Conservation (phyloP, 1,140 invertebrate genomes). For the Chelonus insularis region DNA sequence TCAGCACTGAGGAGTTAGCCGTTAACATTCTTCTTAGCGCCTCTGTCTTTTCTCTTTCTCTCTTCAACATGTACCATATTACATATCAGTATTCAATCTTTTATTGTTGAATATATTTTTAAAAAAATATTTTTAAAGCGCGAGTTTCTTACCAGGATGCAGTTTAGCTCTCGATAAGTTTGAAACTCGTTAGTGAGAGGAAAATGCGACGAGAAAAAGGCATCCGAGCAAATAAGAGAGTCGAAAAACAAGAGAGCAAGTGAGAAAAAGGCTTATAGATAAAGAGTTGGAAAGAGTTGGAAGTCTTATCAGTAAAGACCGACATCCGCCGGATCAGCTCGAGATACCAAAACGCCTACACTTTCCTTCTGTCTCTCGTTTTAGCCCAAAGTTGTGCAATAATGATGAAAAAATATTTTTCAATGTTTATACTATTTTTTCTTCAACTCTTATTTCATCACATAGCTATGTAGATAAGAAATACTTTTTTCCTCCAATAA, state of each 20-base stretch:
- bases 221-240: slow-evolving; percentile 1
- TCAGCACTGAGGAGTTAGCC: slow-evolving; percentile 20
- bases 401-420: not conserved
- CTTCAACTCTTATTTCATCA: no score
- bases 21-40: slow-evolving; percentile 13
- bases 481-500: no score
- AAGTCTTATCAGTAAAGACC: slow-evolving; percentile 50
- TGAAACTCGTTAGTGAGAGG: slow-evolving; percentile 28
- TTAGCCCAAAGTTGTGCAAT: slow-evolving; percentile 9
- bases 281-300: slow-evolving; percentile 55
- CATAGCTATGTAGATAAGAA: no score
- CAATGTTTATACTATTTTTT: not conserved
- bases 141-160: slow-evolving; percentile 19
- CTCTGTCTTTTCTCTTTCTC: not conserved
- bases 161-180: slow-evolving; percentile 27
- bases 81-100: not conserved
- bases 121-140: not conserved
- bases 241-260: slow-evolving; percentile 12
- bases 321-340: slow-evolving; percentile 58
- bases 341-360: slow-evolving; percentile 54
- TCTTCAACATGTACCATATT: not conserved
- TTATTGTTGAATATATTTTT: not conserved
- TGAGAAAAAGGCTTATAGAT: slow-evolving; percentile 37
- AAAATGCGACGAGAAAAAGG: slow-evolving; percentile 18
- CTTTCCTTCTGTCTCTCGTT: slow-evolving; percentile 46